These are phyloP conservation scores for Xestia sexstrigata DNA, from an alignment of 2,888 invertebrate genomes.

Conservation along the genomic window DNA sequence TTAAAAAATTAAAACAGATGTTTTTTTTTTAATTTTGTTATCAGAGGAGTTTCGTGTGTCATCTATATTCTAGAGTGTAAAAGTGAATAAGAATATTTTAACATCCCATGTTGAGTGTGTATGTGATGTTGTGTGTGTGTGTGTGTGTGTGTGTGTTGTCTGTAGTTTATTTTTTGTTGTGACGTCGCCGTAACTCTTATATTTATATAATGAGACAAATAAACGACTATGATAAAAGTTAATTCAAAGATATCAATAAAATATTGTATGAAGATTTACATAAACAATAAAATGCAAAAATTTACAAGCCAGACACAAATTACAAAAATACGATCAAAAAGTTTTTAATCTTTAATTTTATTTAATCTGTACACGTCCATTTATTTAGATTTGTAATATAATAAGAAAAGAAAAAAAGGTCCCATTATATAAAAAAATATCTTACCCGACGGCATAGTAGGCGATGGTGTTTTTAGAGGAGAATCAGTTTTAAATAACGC, in stretches of 20 bases:
- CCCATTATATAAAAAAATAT: slow-evolving; percentile 68
- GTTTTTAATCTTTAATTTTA: slow-evolving; percentile 8
- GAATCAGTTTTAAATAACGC: slow-evolving; percentile 73
- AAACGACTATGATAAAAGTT: slow-evolving; percentile 8
- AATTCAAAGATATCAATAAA: neutral
- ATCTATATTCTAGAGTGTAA: slow-evolving; percentile 24
- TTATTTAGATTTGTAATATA: slow-evolving; percentile 28
- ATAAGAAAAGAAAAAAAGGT: slow-evolving; percentile 35
- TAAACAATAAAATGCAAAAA: slow-evolving; percentile 24
- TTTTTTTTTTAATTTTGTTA: neutral
- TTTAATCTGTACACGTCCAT: slow-evolving; percentile 29
- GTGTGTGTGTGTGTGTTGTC: slow-evolving; percentile 1
- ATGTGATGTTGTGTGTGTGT: too few species aligned
- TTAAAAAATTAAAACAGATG: too few species aligned
- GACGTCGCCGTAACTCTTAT: slow-evolving; percentile 4
- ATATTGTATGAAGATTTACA: slow-evolving; percentile 8
- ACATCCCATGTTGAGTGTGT: neutral
- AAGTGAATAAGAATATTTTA: slow-evolving; percentile 5
- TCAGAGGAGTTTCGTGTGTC: slow-evolving; percentile 44
- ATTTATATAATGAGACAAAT: slow-evolving; percentile 61
- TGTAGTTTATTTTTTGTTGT: neutral
- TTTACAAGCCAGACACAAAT: slow-evolving; percentile 69
- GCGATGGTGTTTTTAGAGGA: slow-evolving; percentile 67
- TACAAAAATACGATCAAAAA: slow-evolving; percentile 27
- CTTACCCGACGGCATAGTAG: slow-evolving; percentile 78